Conservation (phyloP, 37 sponge, comb jelly and placozoan species). For the Diacarnus erythraeanus region DNA sequence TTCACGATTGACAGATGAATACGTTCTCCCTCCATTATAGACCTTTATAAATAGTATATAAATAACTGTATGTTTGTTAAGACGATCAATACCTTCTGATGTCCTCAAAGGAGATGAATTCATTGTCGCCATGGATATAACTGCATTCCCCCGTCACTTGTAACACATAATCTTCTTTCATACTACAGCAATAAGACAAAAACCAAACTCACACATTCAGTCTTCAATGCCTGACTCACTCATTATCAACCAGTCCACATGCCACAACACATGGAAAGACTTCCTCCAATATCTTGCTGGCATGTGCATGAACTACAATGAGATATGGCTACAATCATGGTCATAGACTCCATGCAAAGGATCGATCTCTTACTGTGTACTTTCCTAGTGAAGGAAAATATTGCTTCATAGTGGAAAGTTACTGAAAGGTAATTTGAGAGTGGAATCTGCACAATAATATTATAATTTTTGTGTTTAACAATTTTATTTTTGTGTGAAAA, state of each 20-base stretch:
- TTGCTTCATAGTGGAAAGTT: conserved; percentile 32
- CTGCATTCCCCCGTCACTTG: conserved; percentile 54
- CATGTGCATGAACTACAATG: conserved; percentile 1
- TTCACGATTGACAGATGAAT: conserved; percentile 44
- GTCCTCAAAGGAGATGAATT: conserved; percentile 43
- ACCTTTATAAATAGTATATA: conserved; percentile 15
- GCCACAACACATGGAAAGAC: conserved; percentile 35
- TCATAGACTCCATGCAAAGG: too few species aligned
- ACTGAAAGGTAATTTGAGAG: conserved; percentile 2
- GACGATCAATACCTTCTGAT: conserved; percentile 62
- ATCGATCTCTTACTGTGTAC: conserved; percentile 38
- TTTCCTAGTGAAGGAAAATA: conserved; percentile 27
- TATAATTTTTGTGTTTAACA: too few species aligned
- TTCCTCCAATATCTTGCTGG: background rate
- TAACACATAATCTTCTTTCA: conserved; percentile 31
- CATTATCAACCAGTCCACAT: conserved; percentile 1
- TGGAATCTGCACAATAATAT: conserved; percentile 19
- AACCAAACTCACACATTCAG: background rate
- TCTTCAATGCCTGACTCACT: conserved; percentile 17
- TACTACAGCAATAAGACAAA: conserved; percentile 23
- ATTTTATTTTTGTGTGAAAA: too few species aligned
- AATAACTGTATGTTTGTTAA: background rate
- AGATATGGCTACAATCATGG: background rate
- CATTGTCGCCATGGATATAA: conserved; percentile 39
- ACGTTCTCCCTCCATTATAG: conserved; percentile 21